Evolutionary conservation across 2,797 vertebrate species (phyloP).

Genomic region (Urocyon cinereoargenteus): DNA sequence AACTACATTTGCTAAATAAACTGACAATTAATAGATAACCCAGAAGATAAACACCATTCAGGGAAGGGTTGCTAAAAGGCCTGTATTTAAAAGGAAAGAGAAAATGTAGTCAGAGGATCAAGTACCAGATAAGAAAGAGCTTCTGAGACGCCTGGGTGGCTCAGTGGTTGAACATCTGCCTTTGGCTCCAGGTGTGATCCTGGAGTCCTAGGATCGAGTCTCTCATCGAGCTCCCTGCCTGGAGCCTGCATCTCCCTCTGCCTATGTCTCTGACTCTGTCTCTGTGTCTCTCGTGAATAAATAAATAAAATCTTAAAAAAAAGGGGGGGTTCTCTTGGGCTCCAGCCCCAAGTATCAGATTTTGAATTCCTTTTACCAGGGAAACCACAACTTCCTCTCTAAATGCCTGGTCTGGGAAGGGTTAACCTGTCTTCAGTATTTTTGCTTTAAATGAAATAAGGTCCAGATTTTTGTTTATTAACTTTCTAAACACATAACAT

Average conservation of each 20-base stretch:
- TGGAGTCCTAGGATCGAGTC: no score
- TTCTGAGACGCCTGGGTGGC: not conserved
- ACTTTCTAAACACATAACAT: not conserved
- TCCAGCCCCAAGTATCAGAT: not conserved
- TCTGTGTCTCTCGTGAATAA: no score
- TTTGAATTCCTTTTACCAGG: not conserved
- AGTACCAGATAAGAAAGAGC: not conserved
- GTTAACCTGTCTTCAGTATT: not conserved
- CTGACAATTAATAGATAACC: slow-evolving; percentile 41
- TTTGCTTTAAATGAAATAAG: not conserved
- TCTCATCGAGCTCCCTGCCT: no score
- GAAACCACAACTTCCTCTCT: not conserved
- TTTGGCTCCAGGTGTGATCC: no score
- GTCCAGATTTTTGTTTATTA: not conserved
- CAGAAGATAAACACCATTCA: not conserved
- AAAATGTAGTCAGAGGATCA: not conserved
- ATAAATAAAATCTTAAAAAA: no score
- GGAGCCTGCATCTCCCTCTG: no score
- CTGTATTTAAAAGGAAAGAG: not conserved
- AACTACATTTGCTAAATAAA: slow-evolving; percentile 37
- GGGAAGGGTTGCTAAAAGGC: not conserved
- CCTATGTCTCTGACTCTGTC: no score
- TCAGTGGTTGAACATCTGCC: no score
- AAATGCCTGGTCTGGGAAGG: not conserved
- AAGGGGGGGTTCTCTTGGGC: not conserved